These are phyloP conservation scores for Anthoscopus minutus DNA, from an alignment of 2,113 vertebrate species.

Conservation along the genomic window DNA sequence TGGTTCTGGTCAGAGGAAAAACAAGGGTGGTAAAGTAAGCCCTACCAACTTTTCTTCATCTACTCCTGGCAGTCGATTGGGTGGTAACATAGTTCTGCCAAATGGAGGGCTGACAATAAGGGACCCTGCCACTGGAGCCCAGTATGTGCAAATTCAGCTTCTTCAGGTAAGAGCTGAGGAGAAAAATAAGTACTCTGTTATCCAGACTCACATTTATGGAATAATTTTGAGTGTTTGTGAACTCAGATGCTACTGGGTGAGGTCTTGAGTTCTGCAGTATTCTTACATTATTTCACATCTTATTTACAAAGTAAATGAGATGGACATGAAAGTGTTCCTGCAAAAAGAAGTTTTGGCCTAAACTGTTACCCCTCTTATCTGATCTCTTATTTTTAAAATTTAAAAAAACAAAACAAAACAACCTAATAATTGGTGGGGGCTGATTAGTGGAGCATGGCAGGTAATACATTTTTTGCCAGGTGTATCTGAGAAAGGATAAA, in stretches of 20 bases:
- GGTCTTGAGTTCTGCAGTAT: background rate
- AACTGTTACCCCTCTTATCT: background rate
- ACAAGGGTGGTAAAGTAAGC: conserved; percentile 68
- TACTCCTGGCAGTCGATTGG: conserved; percentile 59
- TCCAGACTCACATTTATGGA: background rate
- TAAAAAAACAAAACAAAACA: background rate
- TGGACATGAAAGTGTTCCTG: background rate
- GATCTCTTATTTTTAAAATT: no score
- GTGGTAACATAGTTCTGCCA: conserved; percentile 69
- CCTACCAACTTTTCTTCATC: conserved; percentile 15
- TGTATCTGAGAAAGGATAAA: background rate
- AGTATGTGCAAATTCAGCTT: conserved; percentile 89
- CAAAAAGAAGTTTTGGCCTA: background rate
- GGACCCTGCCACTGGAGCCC: conserved; percentile 78
- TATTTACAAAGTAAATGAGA: background rate
- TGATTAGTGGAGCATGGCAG: background rate
- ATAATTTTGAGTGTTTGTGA: background rate
- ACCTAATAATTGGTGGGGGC: background rate
- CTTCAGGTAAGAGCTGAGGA: conserved; percentile 80
- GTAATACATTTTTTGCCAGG: background rate
- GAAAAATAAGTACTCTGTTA: background rate
- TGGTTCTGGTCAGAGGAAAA: conserved; percentile 74
- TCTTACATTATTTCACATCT: background rate
- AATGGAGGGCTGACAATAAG: conserved; percentile 76
- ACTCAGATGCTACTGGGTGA: background rate